phyloP scores from a whole-genome alignment of 1,140 invertebrate species.

The Papilio aristodemus region DNA sequence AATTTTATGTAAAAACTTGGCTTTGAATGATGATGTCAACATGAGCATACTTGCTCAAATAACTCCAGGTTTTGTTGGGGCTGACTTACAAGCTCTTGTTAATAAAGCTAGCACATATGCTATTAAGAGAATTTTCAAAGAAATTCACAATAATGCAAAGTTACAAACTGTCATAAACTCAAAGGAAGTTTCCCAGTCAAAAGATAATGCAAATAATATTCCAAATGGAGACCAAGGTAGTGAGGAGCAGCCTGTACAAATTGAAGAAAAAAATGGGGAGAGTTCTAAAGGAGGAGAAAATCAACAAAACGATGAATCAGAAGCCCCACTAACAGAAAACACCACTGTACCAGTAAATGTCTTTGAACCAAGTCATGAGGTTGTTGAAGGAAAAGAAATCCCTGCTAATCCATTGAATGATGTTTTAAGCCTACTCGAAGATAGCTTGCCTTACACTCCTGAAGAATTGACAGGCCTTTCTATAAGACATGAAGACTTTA shows the following conservation, averaged over 20 bases:
- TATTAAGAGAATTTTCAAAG: conserved; percentile 83
- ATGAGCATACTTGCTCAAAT: conserved; percentile 87
- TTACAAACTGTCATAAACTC: conserved; percentile 40
- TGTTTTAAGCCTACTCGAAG: conserved; percentile 64
- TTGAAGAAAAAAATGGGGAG: conserved; percentile 42
- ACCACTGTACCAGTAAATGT: conserved; percentile 38
- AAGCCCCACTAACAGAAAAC: conserved; percentile 43
- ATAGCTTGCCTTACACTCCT: conserved; percentile 77
- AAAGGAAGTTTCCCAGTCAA: conserved; percentile 39
- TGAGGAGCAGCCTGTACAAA: conserved; percentile 46
- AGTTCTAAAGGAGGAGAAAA: conserved; percentile 37
- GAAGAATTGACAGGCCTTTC: conserved; percentile 83
- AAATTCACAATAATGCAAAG: conserved; percentile 52
- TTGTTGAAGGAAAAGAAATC: conserved; percentile 46
- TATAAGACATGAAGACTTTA: conserved; percentile 89
- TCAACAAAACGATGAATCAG: conserved; percentile 42
- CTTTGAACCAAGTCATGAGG: conserved; percentile 40
- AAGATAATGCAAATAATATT: conserved; percentile 46
- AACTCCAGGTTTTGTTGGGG: conserved; percentile 98
- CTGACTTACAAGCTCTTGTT: conserved; percentile 93
- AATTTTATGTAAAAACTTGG: conserved; percentile 86
- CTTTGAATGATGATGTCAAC: conserved; percentile 86
- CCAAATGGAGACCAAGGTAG: conserved; percentile 64
- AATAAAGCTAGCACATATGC: conserved; percentile 93
- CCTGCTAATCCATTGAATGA: conserved; percentile 58